phyloP scores from a whole-genome alignment of 2,113 vertebrate genomes.

The Lophotis ruficrista region DNA sequence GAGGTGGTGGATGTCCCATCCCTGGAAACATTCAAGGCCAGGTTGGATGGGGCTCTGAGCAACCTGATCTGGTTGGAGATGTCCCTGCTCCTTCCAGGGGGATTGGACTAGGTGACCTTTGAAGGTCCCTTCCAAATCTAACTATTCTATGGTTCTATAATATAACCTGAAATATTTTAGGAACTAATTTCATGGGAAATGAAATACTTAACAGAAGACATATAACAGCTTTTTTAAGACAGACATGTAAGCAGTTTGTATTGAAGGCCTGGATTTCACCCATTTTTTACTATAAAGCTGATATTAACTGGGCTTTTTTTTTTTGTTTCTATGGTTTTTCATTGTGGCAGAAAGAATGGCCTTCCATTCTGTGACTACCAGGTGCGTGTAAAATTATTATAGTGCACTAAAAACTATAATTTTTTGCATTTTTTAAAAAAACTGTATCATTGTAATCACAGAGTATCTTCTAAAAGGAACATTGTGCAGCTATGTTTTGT shows the following conservation, averaged over 20 bases:
- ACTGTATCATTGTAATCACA: not conserved
- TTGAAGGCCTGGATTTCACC: not conserved
- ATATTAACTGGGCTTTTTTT: not conserved
- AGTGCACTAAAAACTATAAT: rapidly evolving
- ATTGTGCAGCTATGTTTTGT: not conserved
- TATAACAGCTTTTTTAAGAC: not conserved
- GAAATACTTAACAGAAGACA: not conserved
- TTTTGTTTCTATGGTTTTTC: not conserved
- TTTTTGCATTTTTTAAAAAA: not conserved
- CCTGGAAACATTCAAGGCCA: too few relatives aligned
- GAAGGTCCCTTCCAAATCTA: too few relatives aligned
- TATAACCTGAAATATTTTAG: not conserved
- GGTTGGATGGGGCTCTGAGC: too few relatives aligned
- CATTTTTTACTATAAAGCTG: not conserved
- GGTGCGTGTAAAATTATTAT: not conserved
- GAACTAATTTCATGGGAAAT: not conserved
- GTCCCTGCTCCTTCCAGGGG: too few relatives aligned
- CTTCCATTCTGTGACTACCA: not conserved
- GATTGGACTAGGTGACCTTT: too few relatives aligned
- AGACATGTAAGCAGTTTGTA: not conserved
- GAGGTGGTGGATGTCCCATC: too few relatives aligned
- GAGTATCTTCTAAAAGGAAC: not conserved
- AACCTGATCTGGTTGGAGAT: too few relatives aligned
- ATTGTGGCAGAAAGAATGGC: not conserved
- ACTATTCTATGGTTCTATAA: too few relatives aligned